Conservation (phyloP, 1,140 invertebrate species). For the Trichonephila inaurata region DNA sequence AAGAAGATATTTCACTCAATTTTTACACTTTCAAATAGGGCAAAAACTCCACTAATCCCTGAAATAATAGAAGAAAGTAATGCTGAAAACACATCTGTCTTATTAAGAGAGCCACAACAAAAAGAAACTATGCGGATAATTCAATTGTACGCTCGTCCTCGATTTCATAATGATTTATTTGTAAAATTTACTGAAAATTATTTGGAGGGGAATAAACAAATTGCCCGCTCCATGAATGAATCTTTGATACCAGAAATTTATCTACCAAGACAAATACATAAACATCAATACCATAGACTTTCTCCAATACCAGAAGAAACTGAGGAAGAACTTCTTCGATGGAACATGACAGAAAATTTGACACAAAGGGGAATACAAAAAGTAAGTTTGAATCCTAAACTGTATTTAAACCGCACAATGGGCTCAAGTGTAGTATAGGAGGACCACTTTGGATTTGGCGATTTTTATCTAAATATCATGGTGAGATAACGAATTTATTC, state of each 20-base stretch:
- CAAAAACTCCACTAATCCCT: background rate
- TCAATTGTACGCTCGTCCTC: background rate
- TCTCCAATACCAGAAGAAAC: constrained; percentile 49
- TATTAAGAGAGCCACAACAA: background rate
- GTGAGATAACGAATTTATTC: too few relatives aligned
- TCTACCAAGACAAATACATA: background rate
- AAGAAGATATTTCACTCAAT: background rate
- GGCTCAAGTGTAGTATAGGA: too few relatives aligned
- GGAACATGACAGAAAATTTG: background rate
- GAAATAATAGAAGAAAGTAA: background rate
- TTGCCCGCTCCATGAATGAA: background rate
- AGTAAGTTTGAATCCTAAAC: background rate
- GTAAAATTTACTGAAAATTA: background rate
- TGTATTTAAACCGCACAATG: too few relatives aligned
- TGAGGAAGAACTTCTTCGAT: background rate
- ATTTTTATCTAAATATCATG: too few relatives aligned
- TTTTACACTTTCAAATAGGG: background rate
- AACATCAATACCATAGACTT: background rate
- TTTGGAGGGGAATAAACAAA: background rate
- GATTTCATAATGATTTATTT: background rate
- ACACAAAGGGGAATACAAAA: background rate
- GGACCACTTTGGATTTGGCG: too few relatives aligned
- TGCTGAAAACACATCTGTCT: background rate
- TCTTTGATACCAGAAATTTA: background rate
- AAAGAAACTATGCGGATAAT: background rate